phyloP scores from a whole-genome alignment of 2,888 invertebrate species.

The Notodonta dromedarius region DNA sequence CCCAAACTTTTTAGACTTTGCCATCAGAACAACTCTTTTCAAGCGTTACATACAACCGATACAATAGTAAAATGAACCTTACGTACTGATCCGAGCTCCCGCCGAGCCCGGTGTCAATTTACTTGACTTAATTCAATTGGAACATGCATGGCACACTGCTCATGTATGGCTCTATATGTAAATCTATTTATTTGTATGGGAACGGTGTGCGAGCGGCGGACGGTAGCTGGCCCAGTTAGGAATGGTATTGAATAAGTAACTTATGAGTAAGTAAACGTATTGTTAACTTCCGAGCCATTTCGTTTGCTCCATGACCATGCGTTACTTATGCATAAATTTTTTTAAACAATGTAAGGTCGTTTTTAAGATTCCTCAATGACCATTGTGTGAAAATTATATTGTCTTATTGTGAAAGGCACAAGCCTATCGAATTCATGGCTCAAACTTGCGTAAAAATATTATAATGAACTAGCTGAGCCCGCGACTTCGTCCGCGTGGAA shows the following conservation, averaged over 20 bases:
- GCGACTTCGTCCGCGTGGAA: no score
- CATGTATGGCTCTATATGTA: constrained; percentile 21
- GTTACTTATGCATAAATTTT: no score
- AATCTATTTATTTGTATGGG: constrained; percentile 47
- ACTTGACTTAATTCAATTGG: constrained; percentile 38
- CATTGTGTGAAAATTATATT: no score
- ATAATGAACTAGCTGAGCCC: no score
- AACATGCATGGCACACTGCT: constrained; percentile 24
- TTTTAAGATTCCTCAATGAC: no score
- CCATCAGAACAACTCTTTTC: no score
- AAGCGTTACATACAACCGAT: neutral
- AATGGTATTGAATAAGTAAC: constrained; percentile 29
- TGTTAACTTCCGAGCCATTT: neutral
- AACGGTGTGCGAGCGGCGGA: constrained; percentile 35
- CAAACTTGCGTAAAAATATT: no score
- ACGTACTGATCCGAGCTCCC: neutral
- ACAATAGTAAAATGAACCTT: neutral
- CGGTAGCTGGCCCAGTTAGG: constrained; percentile 45
- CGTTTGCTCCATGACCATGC: neutral
- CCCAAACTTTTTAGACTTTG: no score
- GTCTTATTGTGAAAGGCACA: no score
- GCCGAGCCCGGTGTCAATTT: constrained; percentile 34
- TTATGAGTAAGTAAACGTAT: constrained; percentile 7
- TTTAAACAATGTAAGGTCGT: no score
- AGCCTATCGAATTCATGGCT: no score